These are phyloP conservation scores for Pogonomyrmex barbatus DNA, from an alignment of 1,140 invertebrate genomes.

Conservation along the genomic window DNA sequence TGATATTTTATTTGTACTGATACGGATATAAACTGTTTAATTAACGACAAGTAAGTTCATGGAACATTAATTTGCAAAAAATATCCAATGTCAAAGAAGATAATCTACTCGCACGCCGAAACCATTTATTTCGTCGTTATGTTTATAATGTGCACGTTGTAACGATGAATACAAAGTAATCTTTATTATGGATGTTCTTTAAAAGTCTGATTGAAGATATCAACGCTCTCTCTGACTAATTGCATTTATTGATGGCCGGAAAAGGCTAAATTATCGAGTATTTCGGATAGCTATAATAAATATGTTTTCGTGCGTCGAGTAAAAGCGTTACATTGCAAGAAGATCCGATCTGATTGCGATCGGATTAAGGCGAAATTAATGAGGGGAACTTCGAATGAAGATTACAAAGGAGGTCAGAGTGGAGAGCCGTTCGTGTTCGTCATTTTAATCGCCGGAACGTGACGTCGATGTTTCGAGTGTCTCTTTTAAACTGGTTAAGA, in stretches of 20 bases:
- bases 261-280: slow-evolving; percentile 44
- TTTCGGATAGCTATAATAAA: slow-evolving; percentile 28
- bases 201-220: slow-evolving; percentile 39
- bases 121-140: slow-evolving; percentile 1
- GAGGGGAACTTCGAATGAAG: slow-evolving; percentile 59
- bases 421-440: slow-evolving; percentile 58
- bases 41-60: neutral
- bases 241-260: slow-evolving; percentile 33
- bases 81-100: neutral
- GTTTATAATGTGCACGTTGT: slow-evolving; percentile 18
- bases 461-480: slow-evolving; percentile 48
- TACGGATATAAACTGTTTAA: neutral
- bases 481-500: slow-evolving; percentile 54
- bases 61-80: slow-evolving; percentile 19
- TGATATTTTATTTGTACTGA: neutral
- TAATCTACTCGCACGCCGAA: slow-evolving; percentile 15
- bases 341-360: slow-evolving; percentile 67
- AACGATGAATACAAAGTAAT: neutral
- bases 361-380: slow-evolving; percentile 68
- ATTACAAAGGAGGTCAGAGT: slow-evolving; percentile 73
- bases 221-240: slow-evolving; percentile 51
- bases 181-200: slow-evolving; percentile 7
- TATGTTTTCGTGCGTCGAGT: slow-evolving; percentile 47
- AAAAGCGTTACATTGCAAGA: slow-evolving; percentile 60
- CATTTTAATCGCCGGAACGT: slow-evolving; percentile 64